Base-by-base conservation (phyloP, 2,888 invertebrate genomes). In the Xestia c-nigrum region DNA sequence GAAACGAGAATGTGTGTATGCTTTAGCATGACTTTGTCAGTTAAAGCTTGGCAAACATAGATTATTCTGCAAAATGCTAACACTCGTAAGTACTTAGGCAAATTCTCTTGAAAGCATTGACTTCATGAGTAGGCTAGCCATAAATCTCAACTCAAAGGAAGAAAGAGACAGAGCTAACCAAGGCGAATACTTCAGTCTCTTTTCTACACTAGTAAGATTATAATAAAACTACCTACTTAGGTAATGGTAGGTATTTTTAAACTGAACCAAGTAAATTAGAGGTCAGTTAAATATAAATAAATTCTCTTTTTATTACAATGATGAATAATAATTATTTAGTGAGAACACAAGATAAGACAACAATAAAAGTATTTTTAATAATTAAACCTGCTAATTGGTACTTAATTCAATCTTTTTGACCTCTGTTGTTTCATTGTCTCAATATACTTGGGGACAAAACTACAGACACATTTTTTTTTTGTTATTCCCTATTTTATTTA, bases 51-150 rank as follows among this genome's bases (percentile, higher is more conserved):
- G 65, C 52, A 78, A 47, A 78, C 57, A 77, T 5, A 70, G 21
- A 10, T 46, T 50, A 59, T 65, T 81, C 24, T 24, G 65, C 57
- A 38, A 65, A 80, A 50, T 38, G 72, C 40, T 46, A 80, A 63
- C 19, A 59, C 64, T 59, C n/a, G n/a, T n/a, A 52, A 46, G 16
- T 59, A 50, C 24, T 24, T 24, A 21, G 3, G 16, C 12, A 21
- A 57, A 50, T 57, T 64, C 40, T 19, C 19, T 50, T 77, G n/a
- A 72, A 69, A 38, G 16, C 31, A 52, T 65, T 24, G 50, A 65
- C 38, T 12, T 59, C 21, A 9, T 24, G 14, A n/a, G 3, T 55
- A 64, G 3, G n/a, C 5, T 47, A 63, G 24, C 21, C 38, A 55
- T 19, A 50, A 9, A 14, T 5, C n/a, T 43, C n/a, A 50, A 3